Percentiles rank a stretch among this genome's conserved stretches.
These are phyloP conservation scores for Eudasyphora cyanicolor DNA, from an alignment of 2,888 invertebrate species.

Conservation along the genomic window DNA sequence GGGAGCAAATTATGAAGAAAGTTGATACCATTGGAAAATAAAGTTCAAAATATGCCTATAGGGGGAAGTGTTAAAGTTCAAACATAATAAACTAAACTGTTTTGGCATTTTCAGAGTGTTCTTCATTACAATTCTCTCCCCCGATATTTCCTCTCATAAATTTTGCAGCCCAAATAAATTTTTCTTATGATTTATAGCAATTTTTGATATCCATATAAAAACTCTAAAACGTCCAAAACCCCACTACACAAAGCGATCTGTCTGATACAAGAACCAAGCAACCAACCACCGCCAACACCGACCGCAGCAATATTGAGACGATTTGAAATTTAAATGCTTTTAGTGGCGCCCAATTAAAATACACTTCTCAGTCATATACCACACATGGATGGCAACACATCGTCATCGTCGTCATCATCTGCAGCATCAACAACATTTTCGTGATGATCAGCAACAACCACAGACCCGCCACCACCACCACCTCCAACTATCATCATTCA, in stretches of 20 bases:
- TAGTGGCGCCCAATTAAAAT: slow-evolving; percentile 66
- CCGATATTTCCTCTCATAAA: not conserved
- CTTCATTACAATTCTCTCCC: not conserved
- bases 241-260: slow-evolving; percentile 4
- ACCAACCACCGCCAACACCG: too few species aligned
- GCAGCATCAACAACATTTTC: slow-evolving; percentile 29
- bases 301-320: slow-evolving; percentile 58
- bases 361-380: slow-evolving; percentile 39
- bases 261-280: too few species aligned
- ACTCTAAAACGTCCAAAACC: not conserved
- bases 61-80: not conserved
- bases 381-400: slow-evolving; percentile 43
- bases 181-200: slow-evolving; percentile 5
- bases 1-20: slow-evolving; percentile 51
- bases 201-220: slow-evolving; percentile 13
- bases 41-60: not conserved
- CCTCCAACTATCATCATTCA: slow-evolving; percentile 20
- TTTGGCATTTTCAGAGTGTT: not conserved
- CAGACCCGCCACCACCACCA: slow-evolving; percentile 31
- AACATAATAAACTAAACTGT: not conserved
- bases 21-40: slow-evolving; percentile 21
- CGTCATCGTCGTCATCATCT: slow-evolving; percentile 16
- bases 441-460: slow-evolving; percentile 42
- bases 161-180: not conserved
- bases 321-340: slow-evolving; percentile 62